Percentiles rank a stretch among this genome's conserved stretches.
Conservation (phyloP, 2,888 invertebrate species). For the Hydroisotoma schaefferi region DNA sequence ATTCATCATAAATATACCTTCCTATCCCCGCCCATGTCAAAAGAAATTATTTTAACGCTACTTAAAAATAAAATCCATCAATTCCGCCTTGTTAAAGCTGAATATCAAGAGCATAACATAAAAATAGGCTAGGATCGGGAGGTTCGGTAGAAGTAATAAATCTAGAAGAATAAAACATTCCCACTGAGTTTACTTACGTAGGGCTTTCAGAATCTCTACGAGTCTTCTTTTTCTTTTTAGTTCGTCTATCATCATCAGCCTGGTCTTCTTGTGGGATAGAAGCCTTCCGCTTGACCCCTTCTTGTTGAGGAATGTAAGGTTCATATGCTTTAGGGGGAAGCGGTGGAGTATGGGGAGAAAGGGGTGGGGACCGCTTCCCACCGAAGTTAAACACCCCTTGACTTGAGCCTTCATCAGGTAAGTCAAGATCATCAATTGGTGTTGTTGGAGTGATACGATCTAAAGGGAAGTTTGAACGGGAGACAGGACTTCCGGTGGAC, state of each 20-base stretch:
- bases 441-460: not conserved
- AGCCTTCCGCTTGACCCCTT: constrained; percentile 13
- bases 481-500: not conserved
- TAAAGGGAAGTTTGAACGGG: not conserved
- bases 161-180: no score
- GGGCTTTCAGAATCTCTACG: constrained; percentile 43
- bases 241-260: constrained; percentile 18
- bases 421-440: constrained; percentile 12
- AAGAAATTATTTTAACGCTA: no score
- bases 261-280: not conserved
- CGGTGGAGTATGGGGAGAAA: constrained; percentile 68
- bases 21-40: no score
- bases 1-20: no score
- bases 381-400: not conserved
- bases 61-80: no score
- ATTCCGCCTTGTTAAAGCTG: not conserved
- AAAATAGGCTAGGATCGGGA: not conserved
- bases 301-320: constrained; percentile 31
- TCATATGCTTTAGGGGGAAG: constrained; percentile 59
- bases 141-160: no score
- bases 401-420: constrained; percentile 20
- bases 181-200: constrained; percentile 25
- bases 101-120: not conserved
- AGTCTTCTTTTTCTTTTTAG: constrained; percentile 34
- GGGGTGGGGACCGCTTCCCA: constrained; percentile 13